phyloP scores from a whole-genome alignment of 92 coral and sea anemone genomes.

The Porites cylindrica region DNA sequence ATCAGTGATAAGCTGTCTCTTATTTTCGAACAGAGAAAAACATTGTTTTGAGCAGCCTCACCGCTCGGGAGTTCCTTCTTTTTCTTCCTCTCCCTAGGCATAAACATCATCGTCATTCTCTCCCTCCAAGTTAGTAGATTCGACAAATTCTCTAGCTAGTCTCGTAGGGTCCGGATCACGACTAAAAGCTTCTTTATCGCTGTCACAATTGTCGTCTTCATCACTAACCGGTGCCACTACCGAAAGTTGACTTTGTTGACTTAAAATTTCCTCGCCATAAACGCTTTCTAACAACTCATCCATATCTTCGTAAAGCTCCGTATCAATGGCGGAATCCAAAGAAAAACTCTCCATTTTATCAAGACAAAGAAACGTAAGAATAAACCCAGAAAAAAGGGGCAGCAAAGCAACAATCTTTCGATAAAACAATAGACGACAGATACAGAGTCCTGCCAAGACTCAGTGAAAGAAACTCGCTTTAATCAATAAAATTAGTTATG shows the following conservation, averaged over 20 bases:
- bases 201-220: background rate
- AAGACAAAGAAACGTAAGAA: background rate
- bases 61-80: background rate
- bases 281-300: no score
- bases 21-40: background rate
- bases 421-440: background rate
- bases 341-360: background rate
- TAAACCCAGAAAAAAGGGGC: no score
- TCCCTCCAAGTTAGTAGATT: background rate
- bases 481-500: background rate
- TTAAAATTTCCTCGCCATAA: background rate
- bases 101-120: constrained; percentile 6
- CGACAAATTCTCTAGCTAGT: background rate
- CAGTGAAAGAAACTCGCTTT: background rate
- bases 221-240: background rate
- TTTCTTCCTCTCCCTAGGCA: background rate
- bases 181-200: constrained; percentile 2
- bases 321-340: constrained; percentile 2
- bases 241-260: constrained; percentile 12
- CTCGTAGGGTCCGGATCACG: no score
- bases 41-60: background rate
- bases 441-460: background rate
- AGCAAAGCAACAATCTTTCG: no score
- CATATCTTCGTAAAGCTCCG: background rate
- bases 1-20: no score